Conservation (phyloP, 2,113 vertebrate species). For the Gavia stellata region DNA sequence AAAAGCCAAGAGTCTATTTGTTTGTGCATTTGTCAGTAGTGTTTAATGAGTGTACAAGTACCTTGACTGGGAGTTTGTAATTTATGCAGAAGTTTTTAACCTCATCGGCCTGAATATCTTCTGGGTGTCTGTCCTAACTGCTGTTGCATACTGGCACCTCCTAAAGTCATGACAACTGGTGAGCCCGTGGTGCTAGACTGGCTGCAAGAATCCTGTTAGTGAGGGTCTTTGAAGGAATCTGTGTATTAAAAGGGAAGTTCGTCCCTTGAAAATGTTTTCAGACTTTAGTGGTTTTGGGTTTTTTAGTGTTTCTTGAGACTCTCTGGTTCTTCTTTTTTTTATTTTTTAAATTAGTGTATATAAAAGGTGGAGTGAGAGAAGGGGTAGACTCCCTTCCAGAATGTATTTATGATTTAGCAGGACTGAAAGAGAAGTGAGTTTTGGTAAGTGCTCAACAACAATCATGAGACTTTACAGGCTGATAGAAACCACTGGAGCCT, state of each 20-base stretch:
- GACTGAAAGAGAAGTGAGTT: not conserved
- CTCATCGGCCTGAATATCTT: not conserved
- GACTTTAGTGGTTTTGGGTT: rapidly evolving
- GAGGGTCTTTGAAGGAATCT: not conserved
- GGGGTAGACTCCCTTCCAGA: not conserved
- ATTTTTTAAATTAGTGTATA: rapidly evolving
- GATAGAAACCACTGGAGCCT: not conserved
- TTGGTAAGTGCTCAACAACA: not conserved
- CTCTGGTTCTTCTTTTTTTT: rapidly evolving
- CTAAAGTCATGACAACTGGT: not conserved
- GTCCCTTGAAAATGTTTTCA: not conserved
- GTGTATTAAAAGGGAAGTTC: not conserved
- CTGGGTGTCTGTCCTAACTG: not conserved
- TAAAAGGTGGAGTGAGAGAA: not conserved
- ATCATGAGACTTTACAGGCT: not conserved
- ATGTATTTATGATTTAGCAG: not conserved
- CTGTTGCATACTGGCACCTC: not conserved
- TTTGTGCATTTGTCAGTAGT: not conserved
- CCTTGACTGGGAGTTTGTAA: not conserved
- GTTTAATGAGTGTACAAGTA: not conserved
- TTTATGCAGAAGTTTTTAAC: not conserved
- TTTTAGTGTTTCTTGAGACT: not conserved
- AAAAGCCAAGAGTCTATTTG: not conserved
- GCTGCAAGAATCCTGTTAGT: not conserved
- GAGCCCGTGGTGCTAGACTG: not conserved